Conservation (phyloP, 1,140 invertebrate species). For the Coelopa frigida region DNA sequence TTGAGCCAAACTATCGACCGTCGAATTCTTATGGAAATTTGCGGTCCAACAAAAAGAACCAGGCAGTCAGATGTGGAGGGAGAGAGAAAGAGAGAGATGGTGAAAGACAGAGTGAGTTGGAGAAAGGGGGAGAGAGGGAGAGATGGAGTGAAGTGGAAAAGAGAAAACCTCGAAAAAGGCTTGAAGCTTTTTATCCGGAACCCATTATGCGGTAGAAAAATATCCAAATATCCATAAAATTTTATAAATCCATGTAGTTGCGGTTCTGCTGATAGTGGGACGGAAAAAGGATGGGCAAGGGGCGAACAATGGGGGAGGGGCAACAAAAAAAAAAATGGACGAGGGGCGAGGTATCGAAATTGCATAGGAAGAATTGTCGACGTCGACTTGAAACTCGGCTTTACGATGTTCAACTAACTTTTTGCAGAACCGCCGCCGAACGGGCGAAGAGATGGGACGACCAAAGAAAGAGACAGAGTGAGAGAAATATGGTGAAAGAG, state of each 20-base stretch:
- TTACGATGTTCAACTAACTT: too few relatives aligned
- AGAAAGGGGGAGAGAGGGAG: too few relatives aligned
- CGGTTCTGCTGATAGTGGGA: not conserved
- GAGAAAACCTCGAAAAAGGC: too few relatives aligned
- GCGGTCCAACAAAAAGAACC: not conserved
- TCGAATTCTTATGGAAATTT: not conserved
- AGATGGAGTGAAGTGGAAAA: too few relatives aligned
- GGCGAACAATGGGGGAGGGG: not conserved
- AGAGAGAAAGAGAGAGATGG: too few relatives aligned
- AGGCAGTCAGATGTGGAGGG: not conserved
- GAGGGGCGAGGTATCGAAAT: too few relatives aligned
- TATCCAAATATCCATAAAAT: slow-evolving; percentile 14
- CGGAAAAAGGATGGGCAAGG: not conserved
- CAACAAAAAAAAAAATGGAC: not conserved
- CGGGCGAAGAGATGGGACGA: not conserved
- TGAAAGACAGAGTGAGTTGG: too few relatives aligned
- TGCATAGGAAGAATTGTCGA: too few relatives aligned
- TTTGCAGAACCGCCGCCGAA: too few relatives aligned
- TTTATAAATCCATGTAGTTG: slow-evolving; percentile 8
- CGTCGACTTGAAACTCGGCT: too few relatives aligned
- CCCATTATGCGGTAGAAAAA: slow-evolving; percentile 6
- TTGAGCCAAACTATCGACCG: too few relatives aligned
- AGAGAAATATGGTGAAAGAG: not conserved
- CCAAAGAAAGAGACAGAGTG: not conserved
- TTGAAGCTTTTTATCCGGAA: slow-evolving; percentile 6